Evolutionary conservation across 2,888 invertebrate genomes (phyloP).

Genomic region (Listrodromus nycthemerus): DNA sequence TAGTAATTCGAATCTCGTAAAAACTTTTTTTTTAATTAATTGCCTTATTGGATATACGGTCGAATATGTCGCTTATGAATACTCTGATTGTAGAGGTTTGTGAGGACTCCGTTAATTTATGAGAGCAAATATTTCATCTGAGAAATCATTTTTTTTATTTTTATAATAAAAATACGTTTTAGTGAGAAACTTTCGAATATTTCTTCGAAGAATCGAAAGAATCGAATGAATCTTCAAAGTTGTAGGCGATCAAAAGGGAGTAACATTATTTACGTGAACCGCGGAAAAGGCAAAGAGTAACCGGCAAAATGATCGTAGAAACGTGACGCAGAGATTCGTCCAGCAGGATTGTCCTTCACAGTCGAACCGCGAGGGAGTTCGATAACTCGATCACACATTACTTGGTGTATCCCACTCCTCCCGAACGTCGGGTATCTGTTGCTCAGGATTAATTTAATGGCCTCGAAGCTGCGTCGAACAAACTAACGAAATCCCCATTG

Average conservation of each 20-base stretch:
- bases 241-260: background rate
- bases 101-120: no score
- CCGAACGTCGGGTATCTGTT: constrained; percentile 68
- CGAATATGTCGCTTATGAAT: no score
- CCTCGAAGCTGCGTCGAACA: constrained; percentile 47
- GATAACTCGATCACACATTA: constrained; percentile 71
- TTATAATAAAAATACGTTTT: background rate
- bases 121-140: no score
- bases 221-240: background rate
- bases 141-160: no score
- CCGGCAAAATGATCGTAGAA: constrained; percentile 33
- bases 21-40: background rate
- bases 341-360: constrained; percentile 29
- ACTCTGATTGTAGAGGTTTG: no score
- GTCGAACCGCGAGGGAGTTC: constrained; percentile 55
- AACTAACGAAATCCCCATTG: constrained; percentile 61
- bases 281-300: background rate
- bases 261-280: background rate
- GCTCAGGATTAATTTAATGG: constrained; percentile 75
- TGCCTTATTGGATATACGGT: no score
- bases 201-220: background rate
- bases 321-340: constrained; percentile 29
- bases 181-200: background rate
- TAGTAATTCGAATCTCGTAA: background rate
- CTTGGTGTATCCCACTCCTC: constrained; percentile 44